Percentiles rank a stretch among this genome's conserved stretches.
Conservation (phyloP, 2,797 vertebrate species). For the Pteronotus mesoamericanus region DNA sequence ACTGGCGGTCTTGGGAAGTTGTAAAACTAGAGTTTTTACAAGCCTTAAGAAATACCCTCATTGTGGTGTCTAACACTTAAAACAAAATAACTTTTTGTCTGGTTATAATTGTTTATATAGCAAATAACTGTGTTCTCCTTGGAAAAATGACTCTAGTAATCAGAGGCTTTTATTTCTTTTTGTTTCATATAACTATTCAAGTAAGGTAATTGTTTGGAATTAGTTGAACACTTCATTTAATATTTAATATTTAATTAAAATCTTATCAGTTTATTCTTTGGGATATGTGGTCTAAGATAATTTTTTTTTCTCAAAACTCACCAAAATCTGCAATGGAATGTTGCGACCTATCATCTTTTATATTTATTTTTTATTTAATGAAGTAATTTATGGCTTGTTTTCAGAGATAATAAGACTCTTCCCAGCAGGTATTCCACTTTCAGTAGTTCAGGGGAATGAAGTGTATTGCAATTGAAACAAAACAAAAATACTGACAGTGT, state of each 20-base stretch:
- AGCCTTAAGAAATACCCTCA: neutral
- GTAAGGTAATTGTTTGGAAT: neutral
- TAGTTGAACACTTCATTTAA: neutral
- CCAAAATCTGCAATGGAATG: neutral
- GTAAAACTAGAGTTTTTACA: conserved; percentile 23
- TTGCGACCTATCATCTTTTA: neutral
- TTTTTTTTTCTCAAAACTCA: neutral
- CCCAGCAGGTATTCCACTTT: neutral
- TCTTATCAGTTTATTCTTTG: conserved; percentile 5
- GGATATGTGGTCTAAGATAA: neutral
- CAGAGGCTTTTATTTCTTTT: neutral
- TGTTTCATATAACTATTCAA: neutral
- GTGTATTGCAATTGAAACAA: neutral
- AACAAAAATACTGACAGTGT: neutral
- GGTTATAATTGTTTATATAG: neutral
- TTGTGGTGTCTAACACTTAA: neutral
- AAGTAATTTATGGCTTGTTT: neutral
- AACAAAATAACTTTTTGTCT: neutral
- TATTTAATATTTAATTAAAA: conserved; percentile 43
- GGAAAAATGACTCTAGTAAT: neutral
- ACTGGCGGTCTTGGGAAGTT: neutral
- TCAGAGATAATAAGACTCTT: neutral
- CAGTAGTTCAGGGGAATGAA: neutral
- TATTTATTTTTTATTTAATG: neutral
- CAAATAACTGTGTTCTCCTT: neutral